A percentile compares a stretch with the other conserved stretches of the same genome.
Evolutionary conservation across 2,113 vertebrate species (phyloP).

Genomic region (Propithecus coquereli): DNA sequence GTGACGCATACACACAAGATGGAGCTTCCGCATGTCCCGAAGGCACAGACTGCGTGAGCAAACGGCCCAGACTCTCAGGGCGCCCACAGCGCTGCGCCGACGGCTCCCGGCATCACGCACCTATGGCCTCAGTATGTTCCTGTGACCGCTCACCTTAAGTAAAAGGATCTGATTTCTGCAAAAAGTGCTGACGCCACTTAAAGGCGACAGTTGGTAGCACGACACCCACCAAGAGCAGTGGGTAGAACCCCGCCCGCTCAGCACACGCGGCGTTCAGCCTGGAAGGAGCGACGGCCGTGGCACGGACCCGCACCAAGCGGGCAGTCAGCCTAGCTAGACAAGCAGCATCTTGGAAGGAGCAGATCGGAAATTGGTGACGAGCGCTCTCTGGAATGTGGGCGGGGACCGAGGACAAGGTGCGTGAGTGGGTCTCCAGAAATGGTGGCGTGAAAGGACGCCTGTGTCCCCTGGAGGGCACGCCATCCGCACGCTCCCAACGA

Average conservation of each 20-base stretch:
- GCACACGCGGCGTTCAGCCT: fast-evolving
- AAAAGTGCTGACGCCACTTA: too few species aligned
- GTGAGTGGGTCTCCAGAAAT: too few species aligned
- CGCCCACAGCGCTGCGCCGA: not conserved
- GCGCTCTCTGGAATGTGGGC: fast-evolving
- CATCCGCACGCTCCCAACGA: too few species aligned
- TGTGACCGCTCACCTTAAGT: fast-evolving
- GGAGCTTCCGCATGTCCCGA: not conserved
- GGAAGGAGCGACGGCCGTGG: fast-evolving
- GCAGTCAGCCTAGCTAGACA: not conserved
- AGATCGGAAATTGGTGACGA: fast-evolving
- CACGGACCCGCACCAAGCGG: fast-evolving
- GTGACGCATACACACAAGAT: not conserved
- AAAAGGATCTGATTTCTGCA: not conserved
- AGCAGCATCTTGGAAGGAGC: fast-evolving
- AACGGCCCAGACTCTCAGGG: fast-evolving
- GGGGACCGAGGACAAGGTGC: not conserved
- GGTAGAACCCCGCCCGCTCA: too few species aligned
- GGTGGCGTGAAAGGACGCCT: too few species aligned
- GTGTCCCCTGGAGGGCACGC: not conserved
- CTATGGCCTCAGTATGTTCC: not conserved
- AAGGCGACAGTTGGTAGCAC: fast-evolving
- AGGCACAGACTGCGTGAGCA: not conserved
- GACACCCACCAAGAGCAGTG: too few species aligned
- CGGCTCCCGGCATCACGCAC: fast-evolving